Percentiles rank a stretch among this genome's conserved stretches.
phyloP scores from a whole-genome alignment of 2,113 vertebrate species.

The Cynocephalus volans region DNA sequence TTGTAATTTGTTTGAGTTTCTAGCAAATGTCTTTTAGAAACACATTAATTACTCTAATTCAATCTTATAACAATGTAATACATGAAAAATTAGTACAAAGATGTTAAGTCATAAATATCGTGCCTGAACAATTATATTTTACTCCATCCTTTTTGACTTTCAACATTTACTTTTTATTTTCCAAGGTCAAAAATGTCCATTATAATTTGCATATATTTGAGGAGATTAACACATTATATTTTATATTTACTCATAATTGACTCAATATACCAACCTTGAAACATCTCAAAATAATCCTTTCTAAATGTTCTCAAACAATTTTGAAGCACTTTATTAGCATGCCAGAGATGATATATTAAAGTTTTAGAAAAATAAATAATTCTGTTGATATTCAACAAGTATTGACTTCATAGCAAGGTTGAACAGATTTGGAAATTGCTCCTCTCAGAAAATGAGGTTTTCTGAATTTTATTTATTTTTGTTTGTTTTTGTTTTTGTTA shows the following conservation, averaged over 20 bases:
- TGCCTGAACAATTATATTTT: background rate
- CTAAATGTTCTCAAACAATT: background rate
- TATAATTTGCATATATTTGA: background rate
- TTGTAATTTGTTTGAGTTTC: background rate
- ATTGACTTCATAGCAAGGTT: background rate
- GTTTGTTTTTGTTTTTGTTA: background rate
- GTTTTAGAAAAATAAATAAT: background rate
- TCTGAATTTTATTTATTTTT: background rate
- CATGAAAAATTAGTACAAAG: slow-evolving; percentile 26
- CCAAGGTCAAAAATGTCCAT: background rate
- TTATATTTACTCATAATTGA: background rate
- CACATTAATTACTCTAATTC: background rate
- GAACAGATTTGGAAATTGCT: background rate
- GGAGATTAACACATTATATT: background rate
- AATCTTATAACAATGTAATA: background rate
- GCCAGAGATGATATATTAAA: background rate
- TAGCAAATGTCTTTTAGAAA: background rate
- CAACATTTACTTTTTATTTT: slow-evolving; percentile 9
- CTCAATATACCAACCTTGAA: background rate
- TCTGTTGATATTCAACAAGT: slow-evolving; percentile 7
- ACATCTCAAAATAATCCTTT: background rate
- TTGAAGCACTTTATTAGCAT: background rate
- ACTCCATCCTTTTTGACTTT: background rate
- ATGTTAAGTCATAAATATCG: background rate
- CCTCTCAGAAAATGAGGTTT: background rate